phyloP scores from a whole-genome alignment of 2,888 invertebrate species.

The Leptura quadrifasciata region DNA sequence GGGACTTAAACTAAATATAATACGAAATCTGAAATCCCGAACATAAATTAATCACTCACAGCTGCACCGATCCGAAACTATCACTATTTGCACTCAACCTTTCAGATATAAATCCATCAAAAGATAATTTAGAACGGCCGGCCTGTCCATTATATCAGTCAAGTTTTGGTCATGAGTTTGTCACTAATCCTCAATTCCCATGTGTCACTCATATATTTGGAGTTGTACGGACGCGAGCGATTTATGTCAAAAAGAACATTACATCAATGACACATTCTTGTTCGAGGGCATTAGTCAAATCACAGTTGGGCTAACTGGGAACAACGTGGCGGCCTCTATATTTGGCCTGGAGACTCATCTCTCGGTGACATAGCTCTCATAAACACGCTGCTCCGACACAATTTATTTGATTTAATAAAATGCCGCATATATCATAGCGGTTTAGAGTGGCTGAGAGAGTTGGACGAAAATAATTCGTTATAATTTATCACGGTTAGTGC shows the following conservation, averaged over 20 bases:
- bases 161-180: slow-evolving; percentile 57
- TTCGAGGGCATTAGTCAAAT: slow-evolving; percentile 48
- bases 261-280: slow-evolving; percentile 49
- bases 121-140: slow-evolving; percentile 57
- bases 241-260: slow-evolving; percentile 51
- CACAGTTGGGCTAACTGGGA: slow-evolving; percentile 33
- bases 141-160: slow-evolving; percentile 59
- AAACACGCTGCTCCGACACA: slow-evolving; percentile 56
- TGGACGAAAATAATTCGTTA: slow-evolving; percentile 33
- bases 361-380: slow-evolving; percentile 56
- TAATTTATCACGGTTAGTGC: slow-evolving; percentile 29
- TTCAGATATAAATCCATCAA: slow-evolving; percentile 59
- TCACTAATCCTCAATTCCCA: slow-evolving; percentile 55
- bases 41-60: slow-evolving; percentile 45
- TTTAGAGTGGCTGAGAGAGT: slow-evolving; percentile 38
- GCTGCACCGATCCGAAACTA: slow-evolving; percentile 56
- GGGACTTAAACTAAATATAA: slow-evolving; percentile 14
- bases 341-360: slow-evolving; percentile 55
- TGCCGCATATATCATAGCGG: slow-evolving; percentile 56
- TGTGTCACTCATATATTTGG: slow-evolving; percentile 45
- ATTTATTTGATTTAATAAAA: slow-evolving; percentile 61
- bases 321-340: slow-evolving; percentile 45
- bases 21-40: slow-evolving; percentile 18
- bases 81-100: slow-evolving; percentile 61
- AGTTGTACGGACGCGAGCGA: slow-evolving; percentile 45